These are phyloP conservation scores for Notodonta dromedarius DNA, from an alignment of 2,888 invertebrate species.

Conservation along the genomic window DNA sequence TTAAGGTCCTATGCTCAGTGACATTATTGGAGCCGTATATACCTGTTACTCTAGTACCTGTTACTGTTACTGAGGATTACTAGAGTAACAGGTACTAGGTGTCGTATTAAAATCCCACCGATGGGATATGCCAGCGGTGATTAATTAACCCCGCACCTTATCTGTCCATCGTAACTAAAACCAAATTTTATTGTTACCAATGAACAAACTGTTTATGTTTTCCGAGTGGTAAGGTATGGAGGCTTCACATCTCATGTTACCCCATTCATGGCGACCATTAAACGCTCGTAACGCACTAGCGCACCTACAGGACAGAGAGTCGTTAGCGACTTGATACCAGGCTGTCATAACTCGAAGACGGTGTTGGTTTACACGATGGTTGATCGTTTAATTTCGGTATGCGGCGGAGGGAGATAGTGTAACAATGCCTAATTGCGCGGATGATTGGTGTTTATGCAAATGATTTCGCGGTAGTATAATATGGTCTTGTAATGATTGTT, in stretches of 20 bases:
- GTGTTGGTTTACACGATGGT: conserved; percentile 44
- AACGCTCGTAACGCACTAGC: conserved; percentile 69
- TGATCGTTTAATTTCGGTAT: conserved; percentile 61
- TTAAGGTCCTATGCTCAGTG: too few species aligned
- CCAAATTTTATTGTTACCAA: conserved; percentile 71
- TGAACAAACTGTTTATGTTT: conserved; percentile 75
- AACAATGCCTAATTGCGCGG: conserved; percentile 41
- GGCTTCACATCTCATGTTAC: conserved; percentile 75
- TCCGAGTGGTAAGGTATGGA: conserved; percentile 51
- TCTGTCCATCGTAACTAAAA: conserved; percentile 60
- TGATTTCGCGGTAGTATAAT: conserved; percentile 12
- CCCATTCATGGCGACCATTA: conserved; percentile 80
- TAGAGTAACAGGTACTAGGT: too few species aligned
- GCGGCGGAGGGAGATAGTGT: conserved; percentile 41
- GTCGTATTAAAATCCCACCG: too few species aligned
- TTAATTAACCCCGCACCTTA: conserved; percentile 36
- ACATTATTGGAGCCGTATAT: too few species aligned
- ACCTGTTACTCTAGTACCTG: too few species aligned
- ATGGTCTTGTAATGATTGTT: neutral
- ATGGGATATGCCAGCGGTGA: conserved; percentile 26
- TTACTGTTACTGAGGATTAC: too few species aligned
- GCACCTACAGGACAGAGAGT: conserved; percentile 80
- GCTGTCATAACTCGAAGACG: conserved; percentile 62
- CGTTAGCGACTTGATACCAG: conserved; percentile 80
- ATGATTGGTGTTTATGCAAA: conserved; percentile 34